These are phyloP conservation scores for Typhlichthys subterraneus DNA, from an alignment of 2,797 vertebrate genomes.

Conservation along the genomic window DNA sequence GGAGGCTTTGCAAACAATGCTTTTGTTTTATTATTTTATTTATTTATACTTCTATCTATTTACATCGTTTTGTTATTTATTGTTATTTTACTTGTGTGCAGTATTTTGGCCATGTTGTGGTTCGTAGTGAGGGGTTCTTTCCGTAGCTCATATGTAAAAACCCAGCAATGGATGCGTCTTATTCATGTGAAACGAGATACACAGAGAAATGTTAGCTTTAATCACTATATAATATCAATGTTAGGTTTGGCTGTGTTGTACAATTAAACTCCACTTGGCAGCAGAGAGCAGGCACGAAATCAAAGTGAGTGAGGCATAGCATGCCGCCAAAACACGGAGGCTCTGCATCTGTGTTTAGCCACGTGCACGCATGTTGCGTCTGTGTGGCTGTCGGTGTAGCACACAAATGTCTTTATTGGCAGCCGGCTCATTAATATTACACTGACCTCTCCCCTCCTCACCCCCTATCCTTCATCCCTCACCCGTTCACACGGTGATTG, in stretches of 20 bases:
- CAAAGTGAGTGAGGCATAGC: conserved; percentile 16
- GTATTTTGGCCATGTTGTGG: too few species aligned
- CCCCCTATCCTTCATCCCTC: conserved; percentile 22
- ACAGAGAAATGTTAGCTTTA: conserved; percentile 36
- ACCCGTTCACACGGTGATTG: conserved; percentile 36
- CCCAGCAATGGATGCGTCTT: conserved; percentile 45
- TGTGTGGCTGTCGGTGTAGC: conserved; percentile 57
- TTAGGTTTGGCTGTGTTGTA: conserved; percentile 54
- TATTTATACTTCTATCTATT: neutral
- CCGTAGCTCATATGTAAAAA: too few species aligned
- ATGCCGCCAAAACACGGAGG: neutral
- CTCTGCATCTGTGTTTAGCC: conserved; percentile 2
- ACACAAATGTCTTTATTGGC: conserved; percentile 70
- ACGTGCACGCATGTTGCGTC: conserved; percentile 14
- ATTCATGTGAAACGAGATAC: conserved; percentile 38
- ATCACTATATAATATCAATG: conserved; percentile 39
- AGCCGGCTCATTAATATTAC: conserved; percentile 68
- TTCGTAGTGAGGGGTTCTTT: too few species aligned
- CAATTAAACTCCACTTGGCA: conserved; percentile 32
- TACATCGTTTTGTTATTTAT: too few species aligned
- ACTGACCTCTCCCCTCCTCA: conserved; percentile 42
- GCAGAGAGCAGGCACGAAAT: conserved; percentile 23
- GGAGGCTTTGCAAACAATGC: neutral
- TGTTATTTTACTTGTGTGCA: too few species aligned
- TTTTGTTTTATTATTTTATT: neutral